These are phyloP conservation scores for Phrynocephalus guinanensis DNA, from an alignment of 2,797 vertebrate genomes.

Conservation along the genomic window DNA sequence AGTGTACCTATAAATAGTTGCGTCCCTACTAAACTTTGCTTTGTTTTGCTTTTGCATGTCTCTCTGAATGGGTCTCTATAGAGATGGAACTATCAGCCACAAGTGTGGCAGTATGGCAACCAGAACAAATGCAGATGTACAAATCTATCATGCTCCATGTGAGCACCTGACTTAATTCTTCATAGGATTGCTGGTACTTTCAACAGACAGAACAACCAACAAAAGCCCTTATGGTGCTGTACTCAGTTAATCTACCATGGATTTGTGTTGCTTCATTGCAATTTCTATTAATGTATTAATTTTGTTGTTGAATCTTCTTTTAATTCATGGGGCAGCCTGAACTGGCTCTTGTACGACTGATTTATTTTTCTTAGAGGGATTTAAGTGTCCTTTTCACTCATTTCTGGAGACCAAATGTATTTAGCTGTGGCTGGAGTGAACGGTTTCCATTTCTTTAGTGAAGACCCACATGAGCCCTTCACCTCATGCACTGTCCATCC, in stretches of 20 bases:
- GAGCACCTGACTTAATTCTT: constrained; percentile 49
- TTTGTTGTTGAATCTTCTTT: neutral
- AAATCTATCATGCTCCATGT: constrained; percentile 49
- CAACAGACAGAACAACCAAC: neutral
- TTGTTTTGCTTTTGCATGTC: constrained; percentile 59
- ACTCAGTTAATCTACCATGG: neutral
- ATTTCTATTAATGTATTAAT: neutral
- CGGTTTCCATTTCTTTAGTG: neutral
- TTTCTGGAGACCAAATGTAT: neutral
- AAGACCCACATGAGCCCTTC: neutral
- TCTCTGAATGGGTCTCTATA: constrained; percentile 64
- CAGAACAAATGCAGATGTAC: constrained; percentile 55
- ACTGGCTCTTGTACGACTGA: neutral
- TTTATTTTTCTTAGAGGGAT: neutral
- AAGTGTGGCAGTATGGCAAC: constrained; percentile 44
- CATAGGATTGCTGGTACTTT: constrained; percentile 4
- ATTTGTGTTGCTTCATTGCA: neutral
- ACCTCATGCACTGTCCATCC: neutral
- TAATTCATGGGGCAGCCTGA: neutral
- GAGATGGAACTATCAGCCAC: constrained; percentile 55
- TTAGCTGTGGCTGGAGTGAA: neutral
- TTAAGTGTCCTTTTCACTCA: neutral
- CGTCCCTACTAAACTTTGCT: constrained; percentile 46
- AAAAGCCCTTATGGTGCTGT: neutral
- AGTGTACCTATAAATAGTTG: constrained; percentile 54